Evolutionary conservation across 2,113 vertebrate species (phyloP).

Genomic region (Notechis scutatus): DNA sequence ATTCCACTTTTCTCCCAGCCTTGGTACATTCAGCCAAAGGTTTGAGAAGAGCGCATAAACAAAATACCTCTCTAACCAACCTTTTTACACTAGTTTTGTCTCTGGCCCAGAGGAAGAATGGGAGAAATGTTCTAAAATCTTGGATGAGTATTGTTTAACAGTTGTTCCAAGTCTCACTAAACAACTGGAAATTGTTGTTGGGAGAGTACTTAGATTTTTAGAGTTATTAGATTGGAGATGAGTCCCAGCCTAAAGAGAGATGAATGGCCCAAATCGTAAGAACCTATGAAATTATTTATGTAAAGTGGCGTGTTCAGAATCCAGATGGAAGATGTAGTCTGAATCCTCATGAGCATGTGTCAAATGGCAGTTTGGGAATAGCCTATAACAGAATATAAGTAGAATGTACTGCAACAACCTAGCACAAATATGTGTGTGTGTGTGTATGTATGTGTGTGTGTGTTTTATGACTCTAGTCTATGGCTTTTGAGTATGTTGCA

Average conservation of each 20-base stretch:
- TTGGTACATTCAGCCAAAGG: background rate
- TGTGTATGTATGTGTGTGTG: background rate
- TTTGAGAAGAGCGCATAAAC: background rate
- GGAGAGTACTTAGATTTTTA: background rate
- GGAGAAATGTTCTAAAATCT: background rate
- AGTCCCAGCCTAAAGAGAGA: background rate
- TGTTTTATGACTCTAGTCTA: conserved; percentile 62
- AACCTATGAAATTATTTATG: background rate
- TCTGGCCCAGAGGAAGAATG: background rate
- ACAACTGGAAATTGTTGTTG: background rate
- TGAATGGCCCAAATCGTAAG: background rate
- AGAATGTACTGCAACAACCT: conserved; percentile 29
- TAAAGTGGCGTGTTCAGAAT: conserved; percentile 1
- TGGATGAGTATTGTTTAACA: background rate
- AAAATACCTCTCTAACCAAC: background rate
- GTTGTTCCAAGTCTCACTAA: background rate
- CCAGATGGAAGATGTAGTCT: background rate
- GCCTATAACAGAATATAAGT: background rate
- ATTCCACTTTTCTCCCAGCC: background rate
- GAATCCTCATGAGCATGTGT: conserved; percentile 7
- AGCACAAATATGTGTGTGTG: conserved; percentile 25
- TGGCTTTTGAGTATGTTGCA: conserved; percentile 62
- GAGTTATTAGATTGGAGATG: background rate
- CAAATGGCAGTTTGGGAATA: background rate
- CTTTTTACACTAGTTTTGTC: background rate